Conservation (phyloP, 2,797 vertebrate species). For the Rhabdophis nuchalis region DNA sequence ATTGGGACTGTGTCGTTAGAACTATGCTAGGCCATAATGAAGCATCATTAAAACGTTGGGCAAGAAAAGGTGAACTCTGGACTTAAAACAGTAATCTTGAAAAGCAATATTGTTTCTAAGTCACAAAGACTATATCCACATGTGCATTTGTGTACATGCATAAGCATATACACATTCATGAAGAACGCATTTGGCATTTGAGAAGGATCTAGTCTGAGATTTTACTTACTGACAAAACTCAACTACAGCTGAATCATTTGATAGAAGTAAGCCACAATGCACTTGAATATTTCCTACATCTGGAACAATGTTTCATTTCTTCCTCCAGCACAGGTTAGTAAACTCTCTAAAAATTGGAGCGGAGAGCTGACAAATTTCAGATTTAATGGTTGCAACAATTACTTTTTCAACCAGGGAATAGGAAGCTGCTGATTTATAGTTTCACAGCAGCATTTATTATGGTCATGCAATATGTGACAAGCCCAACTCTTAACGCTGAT, state of each 20-base stretch:
- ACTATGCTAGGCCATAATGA: too few relatives aligned
- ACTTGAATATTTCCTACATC: neutral
- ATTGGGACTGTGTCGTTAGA: too few relatives aligned
- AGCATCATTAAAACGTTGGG: neutral
- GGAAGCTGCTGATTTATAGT: neutral
- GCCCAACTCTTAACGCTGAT: neutral
- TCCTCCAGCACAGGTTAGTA: neutral
- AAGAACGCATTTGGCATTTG: slow-evolving; percentile 5
- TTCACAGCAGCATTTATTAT: neutral
- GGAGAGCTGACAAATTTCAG: neutral
- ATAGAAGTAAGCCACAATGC: neutral
- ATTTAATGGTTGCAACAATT: neutral
- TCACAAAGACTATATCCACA: neutral
- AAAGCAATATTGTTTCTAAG: neutral
- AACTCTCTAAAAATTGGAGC: neutral
- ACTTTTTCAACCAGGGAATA: neutral
- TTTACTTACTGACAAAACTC: neutral
- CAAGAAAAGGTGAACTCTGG: neutral
- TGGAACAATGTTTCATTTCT: neutral
- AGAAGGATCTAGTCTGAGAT: neutral
- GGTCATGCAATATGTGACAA: neutral
- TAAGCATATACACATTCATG: neutral
- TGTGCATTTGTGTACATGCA: neutral
- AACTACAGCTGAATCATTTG: neutral
- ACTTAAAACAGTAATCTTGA: neutral